Conservation (phyloP, 2,888 invertebrate species). For the Conomelus anceps region DNA sequence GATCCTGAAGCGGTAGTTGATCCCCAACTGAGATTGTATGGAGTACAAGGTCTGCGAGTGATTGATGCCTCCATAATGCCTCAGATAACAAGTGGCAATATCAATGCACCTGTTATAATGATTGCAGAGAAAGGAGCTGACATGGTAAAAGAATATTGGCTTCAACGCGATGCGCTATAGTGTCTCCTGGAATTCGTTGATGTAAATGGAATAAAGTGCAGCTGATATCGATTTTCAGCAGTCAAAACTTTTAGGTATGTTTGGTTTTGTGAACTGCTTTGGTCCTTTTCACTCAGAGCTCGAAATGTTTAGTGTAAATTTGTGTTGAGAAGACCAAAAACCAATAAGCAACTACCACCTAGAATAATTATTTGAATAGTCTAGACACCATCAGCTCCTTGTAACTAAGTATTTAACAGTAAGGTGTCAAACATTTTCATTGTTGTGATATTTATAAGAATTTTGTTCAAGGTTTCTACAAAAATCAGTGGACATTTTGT, state of each 20-base stretch:
- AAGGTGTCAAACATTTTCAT: neutral
- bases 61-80: constrained; percentile 88
- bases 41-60: constrained; percentile 69
- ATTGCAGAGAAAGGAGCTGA: constrained; percentile 82
- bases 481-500: neutral
- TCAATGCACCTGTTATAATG: constrained; percentile 82
- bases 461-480: neutral
- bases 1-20: constrained; percentile 80
- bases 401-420: neutral
- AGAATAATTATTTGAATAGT: too few relatives aligned
- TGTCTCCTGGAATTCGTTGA: neutral
- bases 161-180: constrained; percentile 34
- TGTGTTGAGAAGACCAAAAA: too few relatives aligned
- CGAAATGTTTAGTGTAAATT: too few relatives aligned
- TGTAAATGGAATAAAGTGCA: too few relatives aligned
- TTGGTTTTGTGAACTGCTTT: neutral
- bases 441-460: neutral
- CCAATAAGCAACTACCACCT: too few relatives aligned
- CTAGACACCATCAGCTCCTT: too few relatives aligned
- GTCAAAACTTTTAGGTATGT: too few relatives aligned
- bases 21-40: constrained; percentile 66
- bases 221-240: too few relatives aligned
- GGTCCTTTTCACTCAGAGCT: too few relatives aligned
- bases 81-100: constrained; percentile 76
- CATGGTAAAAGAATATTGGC: constrained; percentile 67